Evolutionary conservation across 2,888 invertebrate genomes (phyloP), one percentile per base, ranked within the genome.

Genomic region (Athalia circularis): DNA sequence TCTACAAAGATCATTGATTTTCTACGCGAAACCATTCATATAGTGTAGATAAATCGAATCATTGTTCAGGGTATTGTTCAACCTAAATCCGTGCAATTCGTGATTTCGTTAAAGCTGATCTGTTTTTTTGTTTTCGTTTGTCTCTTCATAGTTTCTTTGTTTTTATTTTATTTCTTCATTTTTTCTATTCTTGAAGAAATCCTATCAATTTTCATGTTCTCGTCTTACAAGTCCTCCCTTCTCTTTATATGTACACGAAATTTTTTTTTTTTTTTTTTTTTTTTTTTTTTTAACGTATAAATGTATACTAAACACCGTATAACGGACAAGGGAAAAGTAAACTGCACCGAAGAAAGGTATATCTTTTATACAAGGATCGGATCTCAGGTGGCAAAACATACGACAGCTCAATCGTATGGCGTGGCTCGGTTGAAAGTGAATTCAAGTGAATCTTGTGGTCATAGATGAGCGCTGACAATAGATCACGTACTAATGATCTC

Each of bases 401-500:
- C 54, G 54, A 54, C 54, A 54, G 54, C 9, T n/a, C 11, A 54
- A 5, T 8, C 57, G 50, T 43, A 29, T 52, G 43, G 50, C 29
- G n/a, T 59, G 57, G 72, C 47, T 59, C 47, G 52, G 57, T 59
- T 59, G 59, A 77, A 68, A 67, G 77, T 68, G 68, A 68, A 68
- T 59, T 77, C 68, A 65, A 77, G 77, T 77, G 50, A 77, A 77
- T 77, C 77, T 68, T 68, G 68, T 62, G 77, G 77, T 77, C 62
- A 75, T 64, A 75, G 75, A 61, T 75, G 75, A 75, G 48, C 52
- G 52, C 50, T 64, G 75, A 9, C 75, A 45, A 62, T 75, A 64
- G 62, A 75, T 75, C 75, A 64, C 54, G 59, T 45, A 29, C 57
- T 59, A 45, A 45, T 43, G 29, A 45, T 57, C n/a, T 5, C 47